A percentile compares a stretch with the other conserved stretches of the same genome.
These are phyloP conservation scores for Toxotes lorentzi DNA, from an alignment of 2,797 vertebrate genomes.

Conservation along the genomic window DNA sequence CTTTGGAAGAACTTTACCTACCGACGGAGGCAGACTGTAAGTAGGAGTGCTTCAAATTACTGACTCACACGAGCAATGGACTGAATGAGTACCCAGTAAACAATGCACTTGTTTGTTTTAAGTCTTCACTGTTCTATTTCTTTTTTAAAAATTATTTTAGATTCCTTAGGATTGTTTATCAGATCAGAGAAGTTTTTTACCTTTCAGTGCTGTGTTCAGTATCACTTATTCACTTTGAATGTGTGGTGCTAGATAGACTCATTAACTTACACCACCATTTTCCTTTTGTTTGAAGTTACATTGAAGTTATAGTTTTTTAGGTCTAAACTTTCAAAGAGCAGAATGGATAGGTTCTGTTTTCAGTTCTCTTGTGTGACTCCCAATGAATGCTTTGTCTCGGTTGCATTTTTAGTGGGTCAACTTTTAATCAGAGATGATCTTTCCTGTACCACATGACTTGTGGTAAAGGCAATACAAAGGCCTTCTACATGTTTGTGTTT, in stretches of 20 bases:
- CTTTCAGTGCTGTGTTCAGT: background rate
- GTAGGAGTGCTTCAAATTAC: slow-evolving; percentile 59
- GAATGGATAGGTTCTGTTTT: background rate
- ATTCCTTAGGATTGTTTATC: background rate
- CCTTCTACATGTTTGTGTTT: background rate
- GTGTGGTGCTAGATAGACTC: background rate
- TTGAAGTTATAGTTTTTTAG: background rate
- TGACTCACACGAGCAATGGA: slow-evolving; percentile 2
- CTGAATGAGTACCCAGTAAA: background rate
- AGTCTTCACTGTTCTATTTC: background rate
- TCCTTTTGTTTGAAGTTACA: background rate
- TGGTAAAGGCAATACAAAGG: slow-evolving; percentile 14
- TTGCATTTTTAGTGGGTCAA: slow-evolving; percentile 1
- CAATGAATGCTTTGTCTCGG: slow-evolving; percentile 2
- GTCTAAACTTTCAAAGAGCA: background rate
- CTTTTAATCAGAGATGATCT: slow-evolving; percentile 12
- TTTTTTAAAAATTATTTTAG: background rate
- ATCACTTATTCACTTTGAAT: background rate
- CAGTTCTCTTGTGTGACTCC: background rate
- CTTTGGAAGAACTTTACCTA: slow-evolving; percentile 99
- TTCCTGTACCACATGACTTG: slow-evolving; percentile 6
- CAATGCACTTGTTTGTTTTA: background rate
- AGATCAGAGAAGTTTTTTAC: background rate
- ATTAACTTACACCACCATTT: background rate
- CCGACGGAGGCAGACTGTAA: slow-evolving; percentile 96